Evolutionary conservation across 2,888 invertebrate species (phyloP), one percentile per base, ranked within the genome.

Genomic region (Campoletis raptor): DNA sequence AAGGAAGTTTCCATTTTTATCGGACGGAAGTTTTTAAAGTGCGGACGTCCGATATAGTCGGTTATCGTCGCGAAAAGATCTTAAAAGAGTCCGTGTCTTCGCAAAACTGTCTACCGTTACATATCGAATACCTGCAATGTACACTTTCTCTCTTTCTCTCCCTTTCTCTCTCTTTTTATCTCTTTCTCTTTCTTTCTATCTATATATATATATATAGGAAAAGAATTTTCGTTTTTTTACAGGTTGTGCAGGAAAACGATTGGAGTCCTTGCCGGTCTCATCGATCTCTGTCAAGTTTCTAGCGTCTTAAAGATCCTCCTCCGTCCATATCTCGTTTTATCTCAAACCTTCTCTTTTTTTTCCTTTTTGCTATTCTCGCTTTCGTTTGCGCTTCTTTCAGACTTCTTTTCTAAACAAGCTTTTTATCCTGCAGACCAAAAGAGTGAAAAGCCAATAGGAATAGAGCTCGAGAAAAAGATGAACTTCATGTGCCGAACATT

Each of bases 241-340:
- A 42, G 77, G 42, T 37, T 54, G 52, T 66, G 80, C 66, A 37
- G 42, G 37, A 69, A 85, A 82, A 30, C 77, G 84, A 70, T 81
- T 42, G 72, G 72, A 79, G 69, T 67, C 72, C 54, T 83, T 40
- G 67, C 57, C 24, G 85, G 70, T 76, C 48, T 79, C 82, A 85
- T 87, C 87, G 87, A 88, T 86, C 83, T 86, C 83, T 80, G 85
- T 86, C 86, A 67, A 79, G 72, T 67, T 66, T 66, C 73, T 52
- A 85, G 57, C 82, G 72, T 74, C 67, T 80, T 66, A 54, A 54
- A 81, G 86, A 70, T 85, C 69, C 74, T 77, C 48, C 77, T 73
- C 52, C 67, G 40, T 77, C 42, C 40, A 45, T 69, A 45, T 57
- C 73, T 81, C 79, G 61, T 74, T 77, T 45, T 52, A 52, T 77